phyloP scores from a whole-genome alignment of 2,113 vertebrate genomes.

The Sialia sialis region DNA sequence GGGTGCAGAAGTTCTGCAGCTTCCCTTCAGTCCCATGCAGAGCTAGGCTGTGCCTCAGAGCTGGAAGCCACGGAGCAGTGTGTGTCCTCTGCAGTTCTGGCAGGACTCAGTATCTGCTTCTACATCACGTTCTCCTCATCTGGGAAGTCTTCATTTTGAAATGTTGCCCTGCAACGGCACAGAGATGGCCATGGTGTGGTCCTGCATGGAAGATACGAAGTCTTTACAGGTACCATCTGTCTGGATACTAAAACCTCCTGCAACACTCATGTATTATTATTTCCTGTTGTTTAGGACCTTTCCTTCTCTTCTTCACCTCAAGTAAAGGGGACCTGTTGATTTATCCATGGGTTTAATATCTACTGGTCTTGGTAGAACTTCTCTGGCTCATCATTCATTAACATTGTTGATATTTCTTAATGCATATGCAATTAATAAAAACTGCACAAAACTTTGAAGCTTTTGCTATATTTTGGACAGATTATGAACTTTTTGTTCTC shows the following conservation, averaged over 20 bases:
- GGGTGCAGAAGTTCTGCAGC: background rate
- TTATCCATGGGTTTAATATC: background rate
- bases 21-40: rapidly evolving
- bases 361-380: background rate
- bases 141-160: background rate
- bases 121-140: background rate
- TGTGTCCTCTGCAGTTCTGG: background rate
- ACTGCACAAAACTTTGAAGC: background rate
- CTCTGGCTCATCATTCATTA: background rate
- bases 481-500: background rate
- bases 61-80: rapidly evolving
- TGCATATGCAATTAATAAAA: background rate
- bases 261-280: background rate
- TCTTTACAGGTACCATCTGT: background rate
- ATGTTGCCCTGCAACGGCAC: rapidly evolving
- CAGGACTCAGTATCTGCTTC: background rate
- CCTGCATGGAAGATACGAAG: background rate
- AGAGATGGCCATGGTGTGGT: rapidly evolving
- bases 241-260: background rate
- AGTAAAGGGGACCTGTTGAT: background rate
- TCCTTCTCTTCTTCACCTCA: background rate
- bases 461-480: background rate
- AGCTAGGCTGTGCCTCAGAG: background rate
- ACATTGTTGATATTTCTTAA: background rate
- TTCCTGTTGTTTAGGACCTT: background rate